Evolutionary conservation across 2,888 invertebrate species (phyloP).

Genomic region (Venustoraphidia nigricollis): DNA sequence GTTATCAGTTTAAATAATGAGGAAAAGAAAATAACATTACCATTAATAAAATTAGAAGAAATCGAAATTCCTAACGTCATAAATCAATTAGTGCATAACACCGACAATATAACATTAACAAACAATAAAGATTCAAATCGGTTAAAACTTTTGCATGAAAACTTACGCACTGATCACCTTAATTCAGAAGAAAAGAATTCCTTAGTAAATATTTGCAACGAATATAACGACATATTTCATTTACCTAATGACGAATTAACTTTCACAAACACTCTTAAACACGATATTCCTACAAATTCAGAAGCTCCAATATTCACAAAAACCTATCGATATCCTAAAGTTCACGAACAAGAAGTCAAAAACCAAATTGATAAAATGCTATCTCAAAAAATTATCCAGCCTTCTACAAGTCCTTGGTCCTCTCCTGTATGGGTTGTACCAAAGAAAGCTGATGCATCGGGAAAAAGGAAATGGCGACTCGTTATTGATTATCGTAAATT

Average conservation of each 20-base stretch:
- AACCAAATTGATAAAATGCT: conserved; percentile 18
- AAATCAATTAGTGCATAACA: too few species aligned
- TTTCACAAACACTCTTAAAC: conserved; percentile 15
- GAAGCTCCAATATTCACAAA: conserved; percentile 18
- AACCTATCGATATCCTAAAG: conserved; percentile 21
- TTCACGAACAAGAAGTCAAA: conserved; percentile 20
- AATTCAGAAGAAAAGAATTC: conserved; percentile 13
- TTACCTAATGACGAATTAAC: conserved; percentile 8
- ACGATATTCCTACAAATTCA: conserved; percentile 18
- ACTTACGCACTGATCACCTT: conserved; percentile 9
- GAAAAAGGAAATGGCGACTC: conserved; percentile 18
- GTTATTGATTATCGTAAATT: conserved; percentile 23
- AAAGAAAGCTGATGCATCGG: conserved; percentile 18
- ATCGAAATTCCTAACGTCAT: not conserved
- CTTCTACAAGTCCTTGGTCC: conserved; percentile 11
- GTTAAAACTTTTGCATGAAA: not conserved
- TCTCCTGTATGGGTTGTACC: conserved; percentile 16
- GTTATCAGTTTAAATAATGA: too few species aligned
- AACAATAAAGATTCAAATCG: not conserved
- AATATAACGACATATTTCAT: conserved; percentile 16
- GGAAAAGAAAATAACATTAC: too few species aligned
- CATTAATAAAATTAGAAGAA: too few species aligned
- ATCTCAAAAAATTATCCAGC: conserved; percentile 16
- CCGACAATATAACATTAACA: not conserved
- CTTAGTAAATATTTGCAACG: conserved; percentile 6